Evolutionary conservation across 2,113 vertebrate species (phyloP), one percentile per base, ranked within the genome.

Genomic region (Sinocyclocheilus anophthalmus): DNA sequence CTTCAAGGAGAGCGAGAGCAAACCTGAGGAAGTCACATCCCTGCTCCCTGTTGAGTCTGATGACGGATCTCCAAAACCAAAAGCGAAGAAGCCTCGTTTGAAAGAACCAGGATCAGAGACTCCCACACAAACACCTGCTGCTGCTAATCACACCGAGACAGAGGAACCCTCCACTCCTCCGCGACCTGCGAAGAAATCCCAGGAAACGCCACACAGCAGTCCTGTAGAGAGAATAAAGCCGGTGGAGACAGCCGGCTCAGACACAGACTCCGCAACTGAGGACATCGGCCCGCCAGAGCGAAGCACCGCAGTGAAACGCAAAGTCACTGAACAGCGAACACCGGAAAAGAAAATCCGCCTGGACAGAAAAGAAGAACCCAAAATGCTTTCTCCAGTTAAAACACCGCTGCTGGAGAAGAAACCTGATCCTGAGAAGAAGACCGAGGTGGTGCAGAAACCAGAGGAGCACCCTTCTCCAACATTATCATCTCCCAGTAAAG

Each of bases 321-420:
- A 98, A 89, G 93, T 94, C 11, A 84, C 91, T 2, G 97, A 97
- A 82, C 96, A 96, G 8, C 88, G 92, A 4, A 94, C 93, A 0
- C 94, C 94, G 0, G 97, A 99, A 70, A 99, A 99, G 90, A 97
- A 95, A 88, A 88, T 93, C 26, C 92, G 96, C 2, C 88, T 94
- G 0, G 97, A 97, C 59, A 92, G 90, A 14, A 96, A 95, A 77
- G 92, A 95, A 53, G 96, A 96, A 83, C 90, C 92, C 63, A 92
- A 93, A 85, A 94, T 88, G 1, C 0, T 89, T 4, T 90, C 93
- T 72, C 94, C 50, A 5, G 16, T 42, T 24, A 89, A 88, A 70
- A 72, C 84, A 1, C 8, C 76, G 4, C 88, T 89, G 0, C 90
- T 91, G 0, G 85, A 84, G 59, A 93, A 91, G 88, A 92, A 92